Evolutionary conservation across 1,140 invertebrate species (phyloP).

Genomic region (Apolygus lucorum): DNA sequence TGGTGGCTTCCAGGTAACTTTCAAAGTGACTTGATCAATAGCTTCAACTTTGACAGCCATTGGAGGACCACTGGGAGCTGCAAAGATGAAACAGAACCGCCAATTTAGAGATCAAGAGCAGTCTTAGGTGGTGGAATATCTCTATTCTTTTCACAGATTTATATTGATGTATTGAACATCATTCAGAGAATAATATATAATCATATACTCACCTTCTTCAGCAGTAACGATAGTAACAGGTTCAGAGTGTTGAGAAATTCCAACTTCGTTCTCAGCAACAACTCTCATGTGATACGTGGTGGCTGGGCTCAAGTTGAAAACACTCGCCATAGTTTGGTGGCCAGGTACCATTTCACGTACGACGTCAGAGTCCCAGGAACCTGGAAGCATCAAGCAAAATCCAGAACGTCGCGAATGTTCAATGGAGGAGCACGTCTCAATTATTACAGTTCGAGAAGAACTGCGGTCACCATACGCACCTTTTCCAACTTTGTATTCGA

Average conservation of each 20-base stretch:
- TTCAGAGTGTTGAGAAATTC: constrained; percentile 81
- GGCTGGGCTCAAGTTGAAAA: constrained; percentile 80
- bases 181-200: no score
- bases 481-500: constrained; percentile 87
- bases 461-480: no score
- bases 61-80: constrained; percentile 70
- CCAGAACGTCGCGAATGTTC: no score
- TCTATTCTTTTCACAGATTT: no score
- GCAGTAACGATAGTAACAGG: constrained; percentile 88
- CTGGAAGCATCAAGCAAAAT: no score
- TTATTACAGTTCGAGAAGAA: no score
- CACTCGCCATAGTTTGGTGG: constrained; percentile 74
- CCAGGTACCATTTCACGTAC: constrained; percentile 76
- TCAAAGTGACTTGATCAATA: constrained; percentile 82
- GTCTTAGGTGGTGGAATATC: no score
- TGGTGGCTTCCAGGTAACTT: constrained; percentile 90
- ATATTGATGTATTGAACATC: no score
- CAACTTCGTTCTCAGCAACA: constrained; percentile 90
- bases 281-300: constrained; percentile 87
- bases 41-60: constrained; percentile 78
- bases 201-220: constrained; percentile 63
- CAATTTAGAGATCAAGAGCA: background rate
- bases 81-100: constrained; percentile 16
- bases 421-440: no score
- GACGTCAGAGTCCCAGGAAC: constrained; percentile 62